These are phyloP conservation scores for Hydropsyche betteni DNA, from an alignment of 2,888 invertebrate genomes.

Conservation along the genomic window DNA sequence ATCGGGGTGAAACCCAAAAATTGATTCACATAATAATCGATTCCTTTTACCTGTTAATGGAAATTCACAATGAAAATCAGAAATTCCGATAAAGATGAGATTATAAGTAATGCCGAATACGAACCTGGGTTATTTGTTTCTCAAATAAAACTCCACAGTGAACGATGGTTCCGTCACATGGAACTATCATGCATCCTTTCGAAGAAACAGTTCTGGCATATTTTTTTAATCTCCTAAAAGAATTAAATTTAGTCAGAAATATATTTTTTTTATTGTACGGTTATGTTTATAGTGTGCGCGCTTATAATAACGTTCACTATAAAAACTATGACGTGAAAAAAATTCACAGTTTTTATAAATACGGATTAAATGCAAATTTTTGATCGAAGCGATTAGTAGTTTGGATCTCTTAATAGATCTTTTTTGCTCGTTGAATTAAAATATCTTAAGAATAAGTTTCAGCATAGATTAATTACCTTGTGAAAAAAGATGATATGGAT, in stretches of 20 bases:
- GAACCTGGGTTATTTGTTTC: slow-evolving; percentile 66
- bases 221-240: slow-evolving; percentile 67
- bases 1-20: slow-evolving; percentile 66
- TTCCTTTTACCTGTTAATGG: slow-evolving; percentile 72
- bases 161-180: slow-evolving; percentile 75
- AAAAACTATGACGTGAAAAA: no score
- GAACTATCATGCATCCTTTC: slow-evolving; percentile 60
- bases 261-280: neutral
- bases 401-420: neutral
- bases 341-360: neutral
- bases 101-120: no score
- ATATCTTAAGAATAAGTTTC: neutral
- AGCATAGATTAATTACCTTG: slow-evolving; percentile 46
- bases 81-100: no score
- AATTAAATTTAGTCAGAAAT: neutral
- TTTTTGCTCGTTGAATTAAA: neutral
- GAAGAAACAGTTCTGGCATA: slow-evolving; percentile 66
- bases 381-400: neutral
- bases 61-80: no score
- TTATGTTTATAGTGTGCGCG: neutral
- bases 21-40: slow-evolving; percentile 70
- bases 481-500: slow-evolving; percentile 72
- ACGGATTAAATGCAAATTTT: neutral
- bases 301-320: no score
- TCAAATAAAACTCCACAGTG: slow-evolving; percentile 71